Evolutionary conservation across 2,888 invertebrate genomes (phyloP).

Genomic region (Hypomecis atomaria): DNA sequence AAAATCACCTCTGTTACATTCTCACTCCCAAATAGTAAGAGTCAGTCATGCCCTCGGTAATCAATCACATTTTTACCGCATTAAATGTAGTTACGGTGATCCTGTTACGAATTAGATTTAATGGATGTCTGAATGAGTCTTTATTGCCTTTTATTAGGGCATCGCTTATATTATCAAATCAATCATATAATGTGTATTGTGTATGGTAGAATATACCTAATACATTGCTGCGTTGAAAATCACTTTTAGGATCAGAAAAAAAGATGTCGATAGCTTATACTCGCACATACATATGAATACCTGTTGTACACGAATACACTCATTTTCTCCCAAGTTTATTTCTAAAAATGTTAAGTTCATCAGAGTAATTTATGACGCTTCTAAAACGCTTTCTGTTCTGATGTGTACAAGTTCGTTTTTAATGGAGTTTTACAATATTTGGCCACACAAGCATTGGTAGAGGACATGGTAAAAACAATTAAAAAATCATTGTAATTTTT

Average conservation of each 20-base stretch:
- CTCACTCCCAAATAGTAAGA: slow-evolving; percentile 27
- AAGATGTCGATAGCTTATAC: no score
- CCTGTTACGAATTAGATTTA: slow-evolving; percentile 75
- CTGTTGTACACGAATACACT: no score
- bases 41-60: slow-evolving; percentile 48
- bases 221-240: neutral
- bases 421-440: no score
- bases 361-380: no score
- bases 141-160: slow-evolving; percentile 47
- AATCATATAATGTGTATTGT: neutral
- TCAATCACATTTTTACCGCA: slow-evolving; percentile 76
- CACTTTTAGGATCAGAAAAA: neutral
- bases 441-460: no score
- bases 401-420: no score
- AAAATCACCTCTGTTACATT: slow-evolving; percentile 11
- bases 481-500: no score
- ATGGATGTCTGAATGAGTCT: slow-evolving; percentile 58
- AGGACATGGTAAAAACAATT: no score
- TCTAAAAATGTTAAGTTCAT: no score
- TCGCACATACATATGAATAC: no score
- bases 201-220: neutral
- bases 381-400: no score
- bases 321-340: no score
- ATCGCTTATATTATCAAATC: slow-evolving; percentile 10
- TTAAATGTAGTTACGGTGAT: slow-evolving; percentile 57